Conservation (phyloP, 1,140 invertebrate species). For the Nephotettix cincticeps region DNA sequence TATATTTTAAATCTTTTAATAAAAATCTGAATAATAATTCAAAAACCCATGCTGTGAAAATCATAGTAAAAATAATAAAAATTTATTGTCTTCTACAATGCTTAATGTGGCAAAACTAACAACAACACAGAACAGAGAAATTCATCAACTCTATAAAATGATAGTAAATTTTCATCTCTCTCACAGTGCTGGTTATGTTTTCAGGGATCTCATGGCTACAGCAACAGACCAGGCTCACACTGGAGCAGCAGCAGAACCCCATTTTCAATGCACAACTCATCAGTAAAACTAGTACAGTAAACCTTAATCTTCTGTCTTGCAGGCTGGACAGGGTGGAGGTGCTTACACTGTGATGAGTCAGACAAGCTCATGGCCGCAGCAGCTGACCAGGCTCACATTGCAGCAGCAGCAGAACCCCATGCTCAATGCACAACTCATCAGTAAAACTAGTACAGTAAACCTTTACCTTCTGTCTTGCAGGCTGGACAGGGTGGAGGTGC, state of each 20-base stretch:
- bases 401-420: conserved; percentile 75
- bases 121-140: no score
- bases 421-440: conserved; percentile 74
- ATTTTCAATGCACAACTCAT: conserved; percentile 77
- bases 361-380: conserved; percentile 27
- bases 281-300: conserved; percentile 61
- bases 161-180: no score
- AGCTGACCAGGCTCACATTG: conserved; percentile 45
- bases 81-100: no score
- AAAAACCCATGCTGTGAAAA: no score
- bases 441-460: conserved; percentile 53
- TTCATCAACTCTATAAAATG: no score
- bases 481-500: neutral
- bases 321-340: neutral
- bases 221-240: conserved; percentile 42
- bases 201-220: conserved; percentile 31
- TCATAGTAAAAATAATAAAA: no score
- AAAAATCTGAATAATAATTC: no score
- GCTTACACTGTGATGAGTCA: no score
- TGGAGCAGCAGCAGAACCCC: conserved; percentile 71
- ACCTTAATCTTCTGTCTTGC: neutral
- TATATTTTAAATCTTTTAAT: no score
- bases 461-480: neutral
- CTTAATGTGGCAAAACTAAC: no score
- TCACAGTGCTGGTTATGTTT: no score